phyloP scores from a whole-genome alignment of 2,797 vertebrate species.

The Sebastes goodei region DNA sequence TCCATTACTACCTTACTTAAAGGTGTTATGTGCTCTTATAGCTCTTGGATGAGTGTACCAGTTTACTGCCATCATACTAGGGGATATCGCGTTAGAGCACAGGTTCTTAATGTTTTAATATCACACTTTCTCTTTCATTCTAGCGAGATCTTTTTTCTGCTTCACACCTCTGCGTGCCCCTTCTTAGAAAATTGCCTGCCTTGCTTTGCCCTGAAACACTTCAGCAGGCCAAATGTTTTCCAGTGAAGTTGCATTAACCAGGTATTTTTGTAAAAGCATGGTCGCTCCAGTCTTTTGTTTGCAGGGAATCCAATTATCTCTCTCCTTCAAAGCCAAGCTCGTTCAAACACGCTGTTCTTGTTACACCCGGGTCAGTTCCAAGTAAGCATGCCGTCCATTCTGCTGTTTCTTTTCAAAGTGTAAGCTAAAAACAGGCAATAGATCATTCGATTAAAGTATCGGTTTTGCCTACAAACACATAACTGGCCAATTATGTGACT shows the following conservation, averaged over 20 bases:
- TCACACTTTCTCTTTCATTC: not conserved
- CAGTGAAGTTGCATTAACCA: not conserved
- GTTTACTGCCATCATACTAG: not conserved
- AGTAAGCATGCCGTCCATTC: constrained; percentile 14
- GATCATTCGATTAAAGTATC: constrained; percentile 42
- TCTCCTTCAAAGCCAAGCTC: constrained; percentile 3
- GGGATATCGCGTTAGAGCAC: not conserved
- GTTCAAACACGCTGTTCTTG: constrained; percentile 43
- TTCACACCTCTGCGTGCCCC: not conserved
- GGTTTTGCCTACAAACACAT: not conserved
- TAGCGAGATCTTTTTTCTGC: not conserved
- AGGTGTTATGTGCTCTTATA: not conserved
- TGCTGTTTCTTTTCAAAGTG: constrained; percentile 47
- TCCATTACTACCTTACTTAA: not conserved
- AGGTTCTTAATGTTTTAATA: not conserved
- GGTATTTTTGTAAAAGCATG: not conserved
- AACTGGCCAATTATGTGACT: constrained; percentile 2
- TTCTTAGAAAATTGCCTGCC: not conserved
- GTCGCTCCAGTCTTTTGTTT: constrained; percentile 1
- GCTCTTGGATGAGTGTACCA: not conserved
- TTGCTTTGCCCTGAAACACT: not conserved
- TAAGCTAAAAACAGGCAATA: constrained; percentile 40
- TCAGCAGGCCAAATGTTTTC: constrained; percentile 3
- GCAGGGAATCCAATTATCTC: constrained; percentile 31
- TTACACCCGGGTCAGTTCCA: constrained; percentile 23